Evolutionary conservation across 1,140 invertebrate genomes (phyloP), one percentile per base, ranked within the genome.

Genomic region (Psix sp.): DNA sequence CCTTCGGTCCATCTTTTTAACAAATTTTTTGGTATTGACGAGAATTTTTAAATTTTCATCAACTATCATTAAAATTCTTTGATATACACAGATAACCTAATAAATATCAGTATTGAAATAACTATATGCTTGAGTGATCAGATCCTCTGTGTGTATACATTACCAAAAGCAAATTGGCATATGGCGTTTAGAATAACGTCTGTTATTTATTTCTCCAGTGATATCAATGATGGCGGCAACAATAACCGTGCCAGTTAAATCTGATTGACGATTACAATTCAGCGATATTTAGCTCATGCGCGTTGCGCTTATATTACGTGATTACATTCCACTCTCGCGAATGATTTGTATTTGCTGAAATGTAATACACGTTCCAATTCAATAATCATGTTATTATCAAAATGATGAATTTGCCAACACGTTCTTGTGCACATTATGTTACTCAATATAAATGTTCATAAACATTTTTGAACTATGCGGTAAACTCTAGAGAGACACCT

Each of bases 341-440:
- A 56, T 74, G 71, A 74, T 74, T 74, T 74, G 71, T 67, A 74
- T 67, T 74, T 60, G 62, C 62, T 74, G 62, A 67, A 74, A 66
- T 67, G 71, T 74, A 74, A 74, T 74, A 74, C 54, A 74, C 56
- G 62, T 67, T 67, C 57, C 42, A 57, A 67, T 67, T 62, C 62
- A 67, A 74, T 74, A 57, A 74, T 74, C 62, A 67, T 62, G 49
- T 62, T 67, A 67, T 74, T 74, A 67, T 67, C 57, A 63, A 74
- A 74, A 71, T 63, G 57, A 71, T 71, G 67, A 71, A 71, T 71
- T 71, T 35, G 57, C 57, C 36, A 49, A 62, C 57, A 62, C 67
- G 67, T 62, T 63, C 67, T 71, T 71, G 57, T 43, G 42, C 14
- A 45, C 45, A 67, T 56, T 68, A 39, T 60, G 48, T 68, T 59